Evolutionary conservation across 2,888 invertebrate species (phyloP).

Genomic region (Aphidoletes aphidimyza): DNA sequence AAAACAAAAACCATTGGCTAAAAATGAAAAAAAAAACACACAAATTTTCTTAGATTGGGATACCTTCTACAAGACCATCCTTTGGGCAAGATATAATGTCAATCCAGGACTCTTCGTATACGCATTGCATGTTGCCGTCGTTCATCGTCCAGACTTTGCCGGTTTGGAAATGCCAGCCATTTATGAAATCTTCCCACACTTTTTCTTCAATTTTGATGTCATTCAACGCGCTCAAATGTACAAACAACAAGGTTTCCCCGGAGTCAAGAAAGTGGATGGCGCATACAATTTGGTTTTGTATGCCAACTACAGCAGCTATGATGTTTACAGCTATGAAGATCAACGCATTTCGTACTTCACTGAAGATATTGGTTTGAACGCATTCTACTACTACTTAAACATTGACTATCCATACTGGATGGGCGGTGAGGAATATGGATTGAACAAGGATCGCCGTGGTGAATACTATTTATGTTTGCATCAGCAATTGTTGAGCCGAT

Average conservation of each 20-base stretch:
- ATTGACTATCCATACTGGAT: conserved; percentile 74
- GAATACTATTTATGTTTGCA: conserved; percentile 74
- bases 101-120: conserved; percentile 75
- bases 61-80: conserved; percentile 77
- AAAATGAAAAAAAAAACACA: neutral
- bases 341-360: conserved; percentile 74
- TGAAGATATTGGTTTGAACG: conserved; percentile 76
- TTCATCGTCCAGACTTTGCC: conserved; percentile 71
- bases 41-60: conserved; percentile 69
- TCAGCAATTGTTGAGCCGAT: conserved; percentile 76
- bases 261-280: conserved; percentile 65
- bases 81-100: conserved; percentile 73
- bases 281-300: conserved; percentile 68
- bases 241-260: conserved; percentile 66
- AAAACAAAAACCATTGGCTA: neutral
- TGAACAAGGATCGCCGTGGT: conserved; percentile 71
- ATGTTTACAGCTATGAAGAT: conserved; percentile 70
- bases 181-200: conserved; percentile 76
- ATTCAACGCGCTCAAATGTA: conserved; percentile 65
- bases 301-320: conserved; percentile 75
- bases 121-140: conserved; percentile 70
- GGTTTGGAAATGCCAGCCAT: conserved; percentile 73
- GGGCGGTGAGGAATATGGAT: conserved; percentile 68
- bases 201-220: conserved; percentile 71
- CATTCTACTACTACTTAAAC: conserved; percentile 75